These are phyloP conservation scores for Carposina sasakii DNA, from an alignment of 1,140 invertebrate genomes.

Conservation along the genomic window DNA sequence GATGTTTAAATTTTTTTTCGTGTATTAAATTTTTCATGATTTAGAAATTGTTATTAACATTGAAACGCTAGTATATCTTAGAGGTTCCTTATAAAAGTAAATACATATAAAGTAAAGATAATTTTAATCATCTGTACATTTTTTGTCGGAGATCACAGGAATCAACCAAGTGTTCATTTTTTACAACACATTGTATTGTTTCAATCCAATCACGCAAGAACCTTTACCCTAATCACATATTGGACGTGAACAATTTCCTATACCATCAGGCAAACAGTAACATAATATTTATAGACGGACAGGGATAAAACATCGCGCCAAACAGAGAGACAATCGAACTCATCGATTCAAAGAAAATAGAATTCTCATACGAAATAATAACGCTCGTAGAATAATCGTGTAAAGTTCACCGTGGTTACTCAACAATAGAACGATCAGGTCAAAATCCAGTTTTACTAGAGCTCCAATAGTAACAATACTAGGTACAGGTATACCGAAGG, in stretches of 20 bases:
- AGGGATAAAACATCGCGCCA: slow-evolving; percentile 25
- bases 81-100: too few species aligned
- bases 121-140: too few species aligned
- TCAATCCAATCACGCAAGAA: too few species aligned
- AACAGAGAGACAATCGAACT: slow-evolving; percentile 38
- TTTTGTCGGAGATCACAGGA: too few species aligned
- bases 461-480: too few species aligned
- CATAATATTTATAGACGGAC: slow-evolving; percentile 48
- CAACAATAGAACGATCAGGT: slow-evolving; percentile 56
- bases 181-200: too few species aligned
- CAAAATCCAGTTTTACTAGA: slow-evolving; percentile 33
- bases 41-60: too few species aligned
- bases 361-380: slow-evolving; percentile 70
- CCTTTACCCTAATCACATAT: slow-evolving; percentile 56
- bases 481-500: neutral
- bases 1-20: too few species aligned
- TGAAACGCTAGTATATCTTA: too few species aligned
- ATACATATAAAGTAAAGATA: too few species aligned
- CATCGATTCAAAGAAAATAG: slow-evolving; percentile 64
- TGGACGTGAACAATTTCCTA: slow-evolving; percentile 42
- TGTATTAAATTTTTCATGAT: too few species aligned
- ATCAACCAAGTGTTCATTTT: too few species aligned
- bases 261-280: slow-evolving; percentile 62
- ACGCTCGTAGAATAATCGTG: slow-evolving; percentile 67
- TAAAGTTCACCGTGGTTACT: slow-evolving; percentile 69